Conservation (phyloP, 2,797 vertebrate species). For the Scarus forsteni region DNA sequence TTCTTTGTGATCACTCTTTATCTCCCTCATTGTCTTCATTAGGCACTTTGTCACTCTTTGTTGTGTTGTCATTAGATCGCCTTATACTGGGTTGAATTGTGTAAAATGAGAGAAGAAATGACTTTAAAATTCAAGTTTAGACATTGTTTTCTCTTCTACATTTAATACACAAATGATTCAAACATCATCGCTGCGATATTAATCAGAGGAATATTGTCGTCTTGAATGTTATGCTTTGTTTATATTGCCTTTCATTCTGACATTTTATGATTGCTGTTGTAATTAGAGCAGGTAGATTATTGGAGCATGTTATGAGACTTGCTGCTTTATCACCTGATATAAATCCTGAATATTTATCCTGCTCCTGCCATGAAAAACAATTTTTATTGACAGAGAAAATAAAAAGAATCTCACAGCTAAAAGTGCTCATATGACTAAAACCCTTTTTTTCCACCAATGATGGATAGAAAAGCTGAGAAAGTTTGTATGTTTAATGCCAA, state of each 20-base stretch:
- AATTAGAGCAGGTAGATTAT: constrained; percentile 87
- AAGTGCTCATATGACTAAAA: constrained; percentile 39
- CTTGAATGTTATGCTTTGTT: constrained; percentile 81
- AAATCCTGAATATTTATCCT: constrained; percentile 85
- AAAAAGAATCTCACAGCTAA: constrained; percentile 40
- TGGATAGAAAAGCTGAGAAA: constrained; percentile 24
- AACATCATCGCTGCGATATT: constrained; percentile 72
- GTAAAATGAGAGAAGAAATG: constrained; percentile 27
- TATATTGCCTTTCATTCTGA: constrained; percentile 83
- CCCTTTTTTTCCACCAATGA: background rate
- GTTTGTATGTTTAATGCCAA: constrained; percentile 13
- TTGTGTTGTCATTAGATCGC: constrained; percentile 51
- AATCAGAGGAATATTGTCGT: constrained; percentile 78
- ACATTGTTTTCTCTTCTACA: constrained; percentile 48
- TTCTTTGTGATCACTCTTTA: constrained; percentile 63
- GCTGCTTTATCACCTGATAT: constrained; percentile 84
- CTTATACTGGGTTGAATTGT: constrained; percentile 31
- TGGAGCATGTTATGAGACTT: constrained; percentile 84
- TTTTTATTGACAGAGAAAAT: constrained; percentile 80
- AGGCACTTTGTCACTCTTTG: constrained; percentile 63
- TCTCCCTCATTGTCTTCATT: constrained; percentile 63
- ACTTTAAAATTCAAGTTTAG: constrained; percentile 46
- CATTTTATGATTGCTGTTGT: constrained; percentile 85
- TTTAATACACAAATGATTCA: constrained; percentile 69
- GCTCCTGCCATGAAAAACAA: constrained; percentile 76